phyloP scores from a whole-genome alignment of 2,888 invertebrate species.

The Dasysyrphus tricinctus region DNA sequence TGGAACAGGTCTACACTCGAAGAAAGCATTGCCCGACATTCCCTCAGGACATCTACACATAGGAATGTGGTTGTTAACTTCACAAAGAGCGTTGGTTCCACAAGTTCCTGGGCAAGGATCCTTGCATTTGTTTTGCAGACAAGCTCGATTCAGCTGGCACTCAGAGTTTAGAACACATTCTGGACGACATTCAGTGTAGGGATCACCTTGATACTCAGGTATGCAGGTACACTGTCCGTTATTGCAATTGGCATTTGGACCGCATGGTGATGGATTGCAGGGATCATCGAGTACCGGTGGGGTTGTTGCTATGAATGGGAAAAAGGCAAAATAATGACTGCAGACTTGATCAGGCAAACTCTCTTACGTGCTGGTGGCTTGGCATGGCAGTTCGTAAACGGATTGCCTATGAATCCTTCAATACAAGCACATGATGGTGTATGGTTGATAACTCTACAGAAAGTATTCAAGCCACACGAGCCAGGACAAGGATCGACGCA shows the following conservation, averaged over 20 bases:
- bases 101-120: constrained; percentile 90
- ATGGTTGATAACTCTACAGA: constrained; percentile 88
- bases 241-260: constrained; percentile 88
- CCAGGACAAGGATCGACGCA: constrained; percentile 90
- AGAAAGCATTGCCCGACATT: constrained; percentile 91
- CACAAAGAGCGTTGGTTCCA: constrained; percentile 91
- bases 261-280: constrained; percentile 91
- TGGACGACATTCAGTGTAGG: constrained; percentile 89
- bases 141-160: constrained; percentile 88
- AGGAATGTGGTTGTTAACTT: constrained; percentile 91
- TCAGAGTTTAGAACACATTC: constrained; percentile 91
- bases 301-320: constrained; percentile 76
- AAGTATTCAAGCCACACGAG: constrained; percentile 87
- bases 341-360: background rate
- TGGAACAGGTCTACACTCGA: constrained; percentile 85
- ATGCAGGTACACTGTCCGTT: constrained; percentile 89
- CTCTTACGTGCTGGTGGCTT: constrained; percentile 81
- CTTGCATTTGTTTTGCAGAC: constrained; percentile 89
- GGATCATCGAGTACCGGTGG: constrained; percentile 83
- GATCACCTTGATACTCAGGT: constrained; percentile 90
- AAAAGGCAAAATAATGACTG: background rate
- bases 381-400: constrained; percentile 84
- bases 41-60: constrained; percentile 90
- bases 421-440: constrained; percentile 88
- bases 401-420: constrained; percentile 85